Conservation (phyloP, 2,113 vertebrate genomes). For the Tychaedon coryphoeus region DNA sequence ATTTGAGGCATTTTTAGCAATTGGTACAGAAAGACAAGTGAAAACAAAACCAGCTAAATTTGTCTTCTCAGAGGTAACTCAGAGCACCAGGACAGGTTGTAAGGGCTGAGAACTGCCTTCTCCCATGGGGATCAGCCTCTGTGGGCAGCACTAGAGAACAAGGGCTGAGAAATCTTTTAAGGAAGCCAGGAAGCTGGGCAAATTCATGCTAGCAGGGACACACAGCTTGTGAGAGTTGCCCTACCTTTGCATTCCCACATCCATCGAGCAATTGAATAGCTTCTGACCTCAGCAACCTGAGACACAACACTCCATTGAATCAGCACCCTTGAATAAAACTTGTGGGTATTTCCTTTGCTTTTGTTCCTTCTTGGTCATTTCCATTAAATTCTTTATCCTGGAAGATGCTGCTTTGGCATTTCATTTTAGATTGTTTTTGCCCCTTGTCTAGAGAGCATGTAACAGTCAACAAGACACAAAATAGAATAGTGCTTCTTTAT, state of each 20-base stretch:
- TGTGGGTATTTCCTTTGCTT: neutral
- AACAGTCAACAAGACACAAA: neutral
- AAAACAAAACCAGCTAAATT: neutral
- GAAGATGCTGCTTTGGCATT: neutral
- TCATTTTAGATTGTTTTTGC: neutral
- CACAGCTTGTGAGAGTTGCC: neutral
- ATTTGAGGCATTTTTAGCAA: neutral
- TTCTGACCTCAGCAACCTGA: neutral
- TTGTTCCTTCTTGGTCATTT: neutral
- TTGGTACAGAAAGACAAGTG: neutral
- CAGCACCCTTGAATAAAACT: neutral
- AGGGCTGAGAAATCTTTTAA: neutral
- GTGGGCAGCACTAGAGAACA: neutral
- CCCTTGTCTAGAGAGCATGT: neutral
- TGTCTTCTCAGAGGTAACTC: neutral
- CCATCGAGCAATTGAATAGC: accelerated
- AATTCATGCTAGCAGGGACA: neutral
- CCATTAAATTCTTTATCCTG: neutral
- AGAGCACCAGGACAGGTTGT: no score
- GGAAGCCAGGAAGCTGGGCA: neutral
- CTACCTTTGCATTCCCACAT: neutral
- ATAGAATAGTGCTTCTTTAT: neutral
- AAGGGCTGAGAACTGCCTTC: neutral
- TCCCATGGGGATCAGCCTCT: neutral
- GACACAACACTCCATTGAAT: neutral